Evolutionary conservation across 2,888 invertebrate genomes (phyloP), one percentile per base, ranked within the genome.

Genomic region (Macrophya alboannulata): DNA sequence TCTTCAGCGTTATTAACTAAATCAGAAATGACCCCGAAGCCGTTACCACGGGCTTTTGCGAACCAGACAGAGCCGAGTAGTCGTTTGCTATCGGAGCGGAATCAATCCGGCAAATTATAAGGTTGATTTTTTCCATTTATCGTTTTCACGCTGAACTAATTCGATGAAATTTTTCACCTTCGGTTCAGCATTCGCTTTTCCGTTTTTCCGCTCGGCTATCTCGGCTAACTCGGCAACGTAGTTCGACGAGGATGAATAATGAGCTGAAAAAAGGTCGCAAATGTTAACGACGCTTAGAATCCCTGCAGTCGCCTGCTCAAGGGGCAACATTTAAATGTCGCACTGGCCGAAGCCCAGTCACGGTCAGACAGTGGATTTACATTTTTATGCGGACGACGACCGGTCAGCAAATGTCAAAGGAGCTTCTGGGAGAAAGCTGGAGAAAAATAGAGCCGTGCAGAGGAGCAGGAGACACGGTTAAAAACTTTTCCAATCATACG

Each of bases 401-500:
- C 17, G 77, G 55, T 84, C 40, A 85, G 65, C 82, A 86, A 86
- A 85, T 81, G 79, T 65, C 84, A 55, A 84, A 82, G n/a, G 82
- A 62, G 76, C 45, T 51, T 37, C 45, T 62, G 83, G 71, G 45
- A 81, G 62, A 85, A 43, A n/a, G 21, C 31, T 31, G 31, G 10
- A 65, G 15, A 15, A 25, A 21, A 85, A 84, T 65, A 86, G 82
- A 62, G 76, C 45, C 84, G 76, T 51, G 85, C 68, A 84, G 76
- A 84, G n/a, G n/a, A n/a, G n/a, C n/a, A n/a, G n/a, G 85, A 87
- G 86, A 84, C 86, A 12, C 6, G 86, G 86, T 85, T 86, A n/a
- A 31, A 74, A 89, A 89, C 87, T 89, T 89, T 89, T 89, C 86
- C 89, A 88, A 89, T 89, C 89, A 88, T 88, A 85, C 86, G 86